Percentiles rank a stretch among this genome's conserved stretches.
phyloP scores from a whole-genome alignment of 2,113 vertebrate genomes.

The Spea bombifrons region DNA sequence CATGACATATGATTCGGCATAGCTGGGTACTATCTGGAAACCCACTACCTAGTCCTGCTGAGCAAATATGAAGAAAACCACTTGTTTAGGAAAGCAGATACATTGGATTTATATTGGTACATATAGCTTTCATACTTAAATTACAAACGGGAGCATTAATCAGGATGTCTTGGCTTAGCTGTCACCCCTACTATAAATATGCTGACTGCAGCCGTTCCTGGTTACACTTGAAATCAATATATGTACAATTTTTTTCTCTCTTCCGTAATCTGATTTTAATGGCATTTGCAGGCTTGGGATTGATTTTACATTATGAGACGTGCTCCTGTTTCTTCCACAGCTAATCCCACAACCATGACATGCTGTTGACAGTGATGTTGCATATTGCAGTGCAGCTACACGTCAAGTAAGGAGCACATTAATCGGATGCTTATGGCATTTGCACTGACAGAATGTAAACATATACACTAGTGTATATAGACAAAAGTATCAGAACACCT shows the following conservation, averaged over 20 bases:
- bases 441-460: not conserved
- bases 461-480: too few relatives aligned
- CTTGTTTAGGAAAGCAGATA: too few relatives aligned
- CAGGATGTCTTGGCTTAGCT: not conserved
- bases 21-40: too few relatives aligned
- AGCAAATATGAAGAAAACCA: too few relatives aligned
- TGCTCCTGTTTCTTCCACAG: not conserved
- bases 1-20: too few relatives aligned
- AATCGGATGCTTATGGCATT: not conserved
- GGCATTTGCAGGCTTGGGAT: not conserved
- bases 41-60: too few relatives aligned
- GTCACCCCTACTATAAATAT: not conserved
- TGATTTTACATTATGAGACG: constrained; percentile 16
- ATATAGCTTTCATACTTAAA: too few relatives aligned
- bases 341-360: not conserved
- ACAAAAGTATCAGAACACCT: too few relatives aligned
- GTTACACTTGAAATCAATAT: constrained; percentile 1
- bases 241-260: not conserved
- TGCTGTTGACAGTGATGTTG: constrained; percentile 1
- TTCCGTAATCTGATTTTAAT: constrained; percentile 15
- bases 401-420: not conserved
- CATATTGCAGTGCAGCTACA: not conserved
- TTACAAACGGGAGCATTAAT: not conserved
- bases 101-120: too few relatives aligned
- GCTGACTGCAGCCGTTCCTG: not conserved